phyloP scores from a whole-genome alignment of 2,888 invertebrate genomes.

The Ennomos erosarius region DNA sequence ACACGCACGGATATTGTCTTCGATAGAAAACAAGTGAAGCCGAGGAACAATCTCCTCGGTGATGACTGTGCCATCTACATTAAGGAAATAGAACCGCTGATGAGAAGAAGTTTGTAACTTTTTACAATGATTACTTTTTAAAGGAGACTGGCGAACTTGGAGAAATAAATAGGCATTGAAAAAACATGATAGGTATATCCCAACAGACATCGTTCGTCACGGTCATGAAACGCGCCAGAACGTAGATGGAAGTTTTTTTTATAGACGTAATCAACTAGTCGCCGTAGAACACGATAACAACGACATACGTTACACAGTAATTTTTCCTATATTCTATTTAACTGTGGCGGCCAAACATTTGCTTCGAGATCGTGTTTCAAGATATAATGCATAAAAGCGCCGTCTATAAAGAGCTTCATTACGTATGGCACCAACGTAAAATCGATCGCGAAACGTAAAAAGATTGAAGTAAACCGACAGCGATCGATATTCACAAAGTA shows the following conservation, averaged over 20 bases:
- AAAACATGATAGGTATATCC: slow-evolving; percentile 21
- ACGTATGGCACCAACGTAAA: slow-evolving; percentile 72
- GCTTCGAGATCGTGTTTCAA: slow-evolving; percentile 32
- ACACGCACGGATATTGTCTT: slow-evolving; percentile 77
- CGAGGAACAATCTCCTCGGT: slow-evolving; percentile 59
- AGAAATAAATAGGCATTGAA: slow-evolving; percentile 8
- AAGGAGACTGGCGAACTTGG: neutral
- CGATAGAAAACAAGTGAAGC: slow-evolving; percentile 48
- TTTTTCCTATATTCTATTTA: slow-evolving; percentile 37
- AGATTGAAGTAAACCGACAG: slow-evolving; percentile 67
- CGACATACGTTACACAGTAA: slow-evolving; percentile 33
- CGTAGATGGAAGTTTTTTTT: slow-evolving; percentile 35
- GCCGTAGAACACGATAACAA: slow-evolving; percentile 26
- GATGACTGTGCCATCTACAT: slow-evolving; percentile 39
- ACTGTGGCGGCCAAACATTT: slow-evolving; percentile 30
- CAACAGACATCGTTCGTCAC: slow-evolving; percentile 40
- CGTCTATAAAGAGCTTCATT: slow-evolving; percentile 61
- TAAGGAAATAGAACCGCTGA: slow-evolving; percentile 47
- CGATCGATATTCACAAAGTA: slow-evolving; percentile 73
- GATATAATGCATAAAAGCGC: slow-evolving; percentile 40
- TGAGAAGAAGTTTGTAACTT: slow-evolving; percentile 9
- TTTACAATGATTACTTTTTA: neutral
- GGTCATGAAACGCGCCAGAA: slow-evolving; percentile 40
- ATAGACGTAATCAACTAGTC: slow-evolving; percentile 23
- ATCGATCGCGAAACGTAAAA: slow-evolving; percentile 72